phyloP scores from a whole-genome alignment of 2,797 vertebrate species.

The Pogoniulus pusillus region DNA sequence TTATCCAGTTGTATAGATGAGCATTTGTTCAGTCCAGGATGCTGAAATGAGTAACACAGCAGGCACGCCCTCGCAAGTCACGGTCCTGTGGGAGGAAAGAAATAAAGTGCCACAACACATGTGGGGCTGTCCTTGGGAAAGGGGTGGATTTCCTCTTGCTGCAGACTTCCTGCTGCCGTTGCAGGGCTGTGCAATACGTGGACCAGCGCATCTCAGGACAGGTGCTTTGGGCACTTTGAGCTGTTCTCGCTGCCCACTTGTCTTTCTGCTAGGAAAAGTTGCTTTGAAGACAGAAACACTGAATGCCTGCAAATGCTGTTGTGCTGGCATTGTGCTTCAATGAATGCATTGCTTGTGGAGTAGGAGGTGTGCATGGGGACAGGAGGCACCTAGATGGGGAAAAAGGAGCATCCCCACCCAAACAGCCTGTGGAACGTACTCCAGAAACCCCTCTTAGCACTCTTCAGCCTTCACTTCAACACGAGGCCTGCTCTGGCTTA shows the following conservation, averaged over 20 bases:
- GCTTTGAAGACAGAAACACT: background rate
- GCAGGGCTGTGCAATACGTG: background rate
- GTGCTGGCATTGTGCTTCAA: background rate
- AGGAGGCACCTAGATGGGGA: background rate
- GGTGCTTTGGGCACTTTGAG: background rate
- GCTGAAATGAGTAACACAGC: background rate
- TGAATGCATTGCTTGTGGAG: background rate
- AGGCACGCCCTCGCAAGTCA: background rate
- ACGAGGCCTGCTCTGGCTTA: background rate
- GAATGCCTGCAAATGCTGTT: background rate
- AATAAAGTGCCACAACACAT: background rate
- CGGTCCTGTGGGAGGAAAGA: background rate
- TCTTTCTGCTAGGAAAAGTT: background rate
- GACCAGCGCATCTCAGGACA: background rate
- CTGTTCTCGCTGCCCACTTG: background rate
- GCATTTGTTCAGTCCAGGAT: background rate
- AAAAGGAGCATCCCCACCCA: background rate
- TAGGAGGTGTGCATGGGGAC: background rate
- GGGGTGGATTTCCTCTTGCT: slow-evolving; percentile 9
- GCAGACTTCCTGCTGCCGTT: slow-evolving; percentile 34
- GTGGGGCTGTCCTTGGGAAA: slow-evolving; percentile 10
- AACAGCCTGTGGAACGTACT: background rate
- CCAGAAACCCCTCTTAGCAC: background rate
- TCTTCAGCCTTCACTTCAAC: background rate
- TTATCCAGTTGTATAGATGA: background rate